phyloP scores from a whole-genome alignment of 1,140 invertebrate genomes.

The Drosophila asahinai region DNA sequence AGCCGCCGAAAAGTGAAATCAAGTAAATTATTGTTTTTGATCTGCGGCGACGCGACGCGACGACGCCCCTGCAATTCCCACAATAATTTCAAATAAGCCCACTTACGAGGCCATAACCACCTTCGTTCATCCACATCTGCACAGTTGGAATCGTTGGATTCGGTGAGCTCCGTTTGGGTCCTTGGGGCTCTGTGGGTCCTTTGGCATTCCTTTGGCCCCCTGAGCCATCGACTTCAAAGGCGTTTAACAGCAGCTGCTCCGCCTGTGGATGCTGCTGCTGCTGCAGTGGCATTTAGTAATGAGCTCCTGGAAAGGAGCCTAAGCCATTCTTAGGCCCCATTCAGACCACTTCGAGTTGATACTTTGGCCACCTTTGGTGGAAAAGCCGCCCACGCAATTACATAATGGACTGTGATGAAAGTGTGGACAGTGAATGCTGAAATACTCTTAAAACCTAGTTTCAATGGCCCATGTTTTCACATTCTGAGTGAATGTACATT shows the following conservation, averaged over 20 bases:
- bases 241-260: conserved; percentile 45
- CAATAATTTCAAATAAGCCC: conserved; percentile 74
- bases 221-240: conserved; percentile 64
- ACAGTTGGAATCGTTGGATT: conserved; percentile 14
- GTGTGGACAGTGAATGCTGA: background rate
- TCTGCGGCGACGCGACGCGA: conserved; percentile 21
- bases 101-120: conserved; percentile 34
- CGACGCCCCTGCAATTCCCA: conserved; percentile 24
- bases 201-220: conserved; percentile 25
- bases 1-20: conserved; percentile 47
- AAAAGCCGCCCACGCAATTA: conserved; percentile 16
- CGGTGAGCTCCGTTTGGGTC: conserved; percentile 1
- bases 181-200: conserved; percentile 4
- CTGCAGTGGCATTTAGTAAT: conserved; percentile 68
- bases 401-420: conserved; percentile 13
- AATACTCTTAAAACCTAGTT: conserved; percentile 1
- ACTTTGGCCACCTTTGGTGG: conserved; percentile 31
- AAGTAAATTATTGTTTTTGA: conserved; percentile 77
- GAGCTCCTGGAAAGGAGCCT: conserved; percentile 55
- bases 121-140: conserved; percentile 40
- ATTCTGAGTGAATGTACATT: background rate
- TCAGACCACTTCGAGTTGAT: conserved; percentile 8
- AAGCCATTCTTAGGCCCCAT: conserved; percentile 34
- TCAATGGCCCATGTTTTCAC: background rate
- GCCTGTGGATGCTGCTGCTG: conserved; percentile 17